Base-by-base conservation (phyloP, 2,113 vertebrate species). In the Pithys albifrons region DNA sequence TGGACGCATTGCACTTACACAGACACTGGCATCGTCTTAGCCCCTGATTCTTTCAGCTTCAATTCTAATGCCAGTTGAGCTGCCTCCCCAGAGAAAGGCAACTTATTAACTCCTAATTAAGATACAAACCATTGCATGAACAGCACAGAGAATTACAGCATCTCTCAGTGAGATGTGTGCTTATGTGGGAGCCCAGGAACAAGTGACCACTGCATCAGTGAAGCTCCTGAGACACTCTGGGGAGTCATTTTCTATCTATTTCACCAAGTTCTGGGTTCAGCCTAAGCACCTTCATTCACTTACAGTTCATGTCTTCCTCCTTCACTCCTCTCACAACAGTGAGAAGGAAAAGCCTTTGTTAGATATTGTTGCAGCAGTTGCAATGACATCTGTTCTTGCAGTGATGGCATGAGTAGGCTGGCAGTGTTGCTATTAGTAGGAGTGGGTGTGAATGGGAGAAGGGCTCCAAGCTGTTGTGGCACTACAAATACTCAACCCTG, bases 271-370 rank as follows among this genome's bases (percentile, higher is more conserved):
- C 65, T 73, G 67, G 13, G 29, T 67, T 29, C 70, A 85, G 41
- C 31, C 43, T 55, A 67, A 73, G 65, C 51, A 62, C 12, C 46
- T 87, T 83, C 4, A 10, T 79, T 87, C 49, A 33, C 14, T 55
- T 6, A 35, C 0, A 2, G 54, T 55, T 75, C 4, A 0, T 35
- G 55, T 14, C 20, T 59, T 11, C 7, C 33, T 61, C 78, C 51
- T 78, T 41, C 37, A 20, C 73, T 71, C 29, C 22, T 61, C 29
- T 87, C 52, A 3, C 28, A 84, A 27, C 3, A n/a, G 23, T 3
- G 33, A 58, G 28, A 91, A 67, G 43, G 46, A 52, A 74, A 55
- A 49, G 1, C 8, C 18, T 11, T 55, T 3, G 1, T 19, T 19
- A 31, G 0, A 6, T 48, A 45, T 18, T 55, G 45, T 49, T 51